phyloP scores from a whole-genome alignment of 1,140 invertebrate genomes.

The Apis laboriosa region DNA sequence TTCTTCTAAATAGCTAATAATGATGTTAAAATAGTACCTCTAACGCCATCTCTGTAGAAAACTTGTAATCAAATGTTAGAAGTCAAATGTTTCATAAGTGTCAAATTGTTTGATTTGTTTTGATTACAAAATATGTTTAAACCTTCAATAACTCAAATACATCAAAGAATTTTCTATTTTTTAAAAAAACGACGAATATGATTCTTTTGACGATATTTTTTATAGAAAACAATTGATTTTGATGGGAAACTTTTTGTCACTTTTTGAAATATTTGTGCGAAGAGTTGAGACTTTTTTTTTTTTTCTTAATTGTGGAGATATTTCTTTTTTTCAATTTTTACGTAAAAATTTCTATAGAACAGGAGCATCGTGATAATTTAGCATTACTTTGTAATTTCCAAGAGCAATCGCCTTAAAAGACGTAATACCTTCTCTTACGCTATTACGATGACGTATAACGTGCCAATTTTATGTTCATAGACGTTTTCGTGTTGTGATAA shows the following conservation, averaged over 20 bases:
- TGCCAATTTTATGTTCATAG: conserved; percentile 9
- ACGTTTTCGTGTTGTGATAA: neutral
- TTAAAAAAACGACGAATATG: no score
- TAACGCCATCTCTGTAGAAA: no score
- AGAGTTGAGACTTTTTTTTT: neutral
- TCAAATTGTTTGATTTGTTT: no score
- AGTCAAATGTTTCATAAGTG: no score
- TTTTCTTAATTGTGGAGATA: no score
- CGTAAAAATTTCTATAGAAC: neutral
- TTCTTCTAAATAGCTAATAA: no score
- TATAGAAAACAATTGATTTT: neutral
- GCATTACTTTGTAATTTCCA: conserved; percentile 4
- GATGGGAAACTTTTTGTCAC: neutral
- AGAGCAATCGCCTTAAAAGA: conserved; percentile 5
- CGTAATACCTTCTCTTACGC: conserved; percentile 22
- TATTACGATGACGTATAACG: conserved; percentile 2
- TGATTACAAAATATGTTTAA: no score
- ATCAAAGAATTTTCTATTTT: no score
- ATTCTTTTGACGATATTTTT: neutral
- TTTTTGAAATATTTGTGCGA: neutral
- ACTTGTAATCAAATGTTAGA: no score
- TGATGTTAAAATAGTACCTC: no score
- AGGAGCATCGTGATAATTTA: conserved; percentile 8
- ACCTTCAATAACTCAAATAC: no score
- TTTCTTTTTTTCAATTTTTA: no score